Base-by-base conservation (phyloP, 2,797 vertebrate species). In the Darevskia nairensis region DNA sequence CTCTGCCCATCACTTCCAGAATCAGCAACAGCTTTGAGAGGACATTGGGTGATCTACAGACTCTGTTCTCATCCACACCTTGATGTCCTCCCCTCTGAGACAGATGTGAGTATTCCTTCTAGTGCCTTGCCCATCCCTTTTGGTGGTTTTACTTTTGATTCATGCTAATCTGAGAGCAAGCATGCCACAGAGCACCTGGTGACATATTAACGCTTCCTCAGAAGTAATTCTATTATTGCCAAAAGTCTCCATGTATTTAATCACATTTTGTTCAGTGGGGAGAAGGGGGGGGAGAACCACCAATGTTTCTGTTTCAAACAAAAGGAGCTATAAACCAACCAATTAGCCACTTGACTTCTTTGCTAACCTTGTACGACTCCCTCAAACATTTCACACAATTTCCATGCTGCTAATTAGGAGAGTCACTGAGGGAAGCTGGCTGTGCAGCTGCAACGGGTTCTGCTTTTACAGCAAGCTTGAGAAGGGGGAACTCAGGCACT, bases 271-370 rank as follows among this genome's bases (percentile, higher is more conserved):
- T 74, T 86, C 82, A 44, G 25, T n/a, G 78, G 66, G 80, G 79
- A 78, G 79, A 19, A 11, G 35, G 11, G 19, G 11, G 27, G n/a
- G 19, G 25, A 11, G 32, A 75, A 46, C 55, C n/a, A 55, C 55
- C 29, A 41, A 39, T 8, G 79, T 86, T 89, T 91, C 72, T 78
- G 72, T 72, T 88, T 93, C 74, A 69, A 91, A 91, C 44, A 89
- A 76, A 90, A 29, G 32, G 76, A 78, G 76, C 85, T 79, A 83
- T 92, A 87, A 89, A 89, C 75, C 88, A 87, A 82, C 90, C 94
- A 94, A 95, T 94, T 93, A 94, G 81, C 87, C 90, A 88, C 91
- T 92, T 44, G 91, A 94, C 90, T 92, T 85, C 69, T 84, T 94
- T 80, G 89, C 74, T 90, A 89, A 4, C 82, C 90, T 94, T 88